These are phyloP conservation scores for Arrhamphus sclerolepis DNA, from an alignment of 2,797 vertebrate genomes.

Conservation along the genomic window DNA sequence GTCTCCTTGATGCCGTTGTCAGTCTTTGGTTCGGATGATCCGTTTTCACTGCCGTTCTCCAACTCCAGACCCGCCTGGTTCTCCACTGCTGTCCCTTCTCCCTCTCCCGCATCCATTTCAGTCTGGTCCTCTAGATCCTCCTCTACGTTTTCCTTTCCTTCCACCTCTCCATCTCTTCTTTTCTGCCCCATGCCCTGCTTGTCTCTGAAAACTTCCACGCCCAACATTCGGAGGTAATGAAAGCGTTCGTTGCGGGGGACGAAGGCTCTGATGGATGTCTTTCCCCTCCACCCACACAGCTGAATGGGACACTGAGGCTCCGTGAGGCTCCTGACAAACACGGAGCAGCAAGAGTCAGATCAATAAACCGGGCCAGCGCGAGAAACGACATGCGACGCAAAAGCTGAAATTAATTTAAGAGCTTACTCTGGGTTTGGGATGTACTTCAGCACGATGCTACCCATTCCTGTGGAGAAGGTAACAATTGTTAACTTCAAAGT, in stretches of 20 bases:
- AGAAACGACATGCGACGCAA: not conserved
- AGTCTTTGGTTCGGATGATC: conserved; percentile 42
- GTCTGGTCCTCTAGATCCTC: conserved; percentile 6
- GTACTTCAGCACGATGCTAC: conserved; percentile 94
- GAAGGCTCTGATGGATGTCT: conserved; percentile 95
- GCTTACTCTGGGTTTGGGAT: conserved; percentile 91
- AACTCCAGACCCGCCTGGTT: conserved; percentile 32
- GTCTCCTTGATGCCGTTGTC: conserved; percentile 22
- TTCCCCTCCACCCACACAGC: conserved; percentile 96
- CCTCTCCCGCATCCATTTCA: conserved; percentile 23
- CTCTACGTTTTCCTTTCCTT: conserved; percentile 28
- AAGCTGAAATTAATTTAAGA: not conserved
- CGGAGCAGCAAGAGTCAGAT: conserved; percentile 4
- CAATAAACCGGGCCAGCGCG: not conserved
- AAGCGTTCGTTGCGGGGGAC: conserved; percentile 94
- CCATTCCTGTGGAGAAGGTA: conserved; percentile 83
- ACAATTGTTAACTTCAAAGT: not conserved
- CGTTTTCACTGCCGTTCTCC: conserved; percentile 40
- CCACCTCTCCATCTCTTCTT: conserved; percentile 58
- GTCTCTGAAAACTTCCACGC: conserved; percentile 87
- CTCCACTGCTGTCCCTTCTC: not conserved
- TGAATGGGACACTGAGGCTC: conserved; percentile 93
- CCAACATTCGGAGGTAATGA: conserved; percentile 96
- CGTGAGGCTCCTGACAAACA: conserved; percentile 77
- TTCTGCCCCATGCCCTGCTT: conserved; percentile 74